These are phyloP conservation scores for Ernsta delagoae DNA, from an alignment of 2,888 invertebrate genomes.

Conservation along the genomic window DNA sequence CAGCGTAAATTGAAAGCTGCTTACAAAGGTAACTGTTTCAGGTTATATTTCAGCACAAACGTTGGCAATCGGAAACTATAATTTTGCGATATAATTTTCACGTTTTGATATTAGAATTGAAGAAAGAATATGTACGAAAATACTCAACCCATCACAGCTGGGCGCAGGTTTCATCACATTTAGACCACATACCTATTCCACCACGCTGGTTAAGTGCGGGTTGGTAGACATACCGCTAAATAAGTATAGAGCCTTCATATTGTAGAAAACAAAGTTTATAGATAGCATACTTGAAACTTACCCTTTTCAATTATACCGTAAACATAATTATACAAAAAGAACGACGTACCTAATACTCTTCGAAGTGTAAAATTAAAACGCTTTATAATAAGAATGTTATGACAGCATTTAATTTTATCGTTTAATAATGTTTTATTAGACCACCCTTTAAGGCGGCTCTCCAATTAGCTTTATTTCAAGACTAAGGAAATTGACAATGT, in stretches of 20 bases:
- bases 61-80: slow-evolving; percentile 44
- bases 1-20: slow-evolving; percentile 65
- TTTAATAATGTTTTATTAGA: slow-evolving; percentile 41
- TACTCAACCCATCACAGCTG: too few species aligned
- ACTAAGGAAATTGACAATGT: slow-evolving; percentile 56
- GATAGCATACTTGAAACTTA: too few species aligned
- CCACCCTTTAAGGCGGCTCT: slow-evolving; percentile 49
- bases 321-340: background rate
- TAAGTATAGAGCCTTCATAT: too few species aligned
- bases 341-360: slow-evolving; percentile 15
- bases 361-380: slow-evolving; percentile 2
- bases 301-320: background rate
- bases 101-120: background rate
- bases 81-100: background rate
- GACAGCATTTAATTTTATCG: slow-evolving; percentile 10
- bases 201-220: too few species aligned
- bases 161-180: too few species aligned
- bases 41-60: slow-evolving; percentile 55
- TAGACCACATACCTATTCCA: too few species aligned
- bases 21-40: slow-evolving; percentile 60
- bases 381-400: slow-evolving; percentile 20
- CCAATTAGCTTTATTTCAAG: slow-evolving; percentile 53
- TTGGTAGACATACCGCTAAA: too few species aligned
- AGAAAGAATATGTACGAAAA: background rate
- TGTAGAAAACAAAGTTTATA: too few species aligned